Percentiles rank a stretch among this genome's conserved stretches.
phyloP scores from a whole-genome alignment of 2,888 invertebrate genomes.

The Scaptodrosophila latifasciaeformis region DNA sequence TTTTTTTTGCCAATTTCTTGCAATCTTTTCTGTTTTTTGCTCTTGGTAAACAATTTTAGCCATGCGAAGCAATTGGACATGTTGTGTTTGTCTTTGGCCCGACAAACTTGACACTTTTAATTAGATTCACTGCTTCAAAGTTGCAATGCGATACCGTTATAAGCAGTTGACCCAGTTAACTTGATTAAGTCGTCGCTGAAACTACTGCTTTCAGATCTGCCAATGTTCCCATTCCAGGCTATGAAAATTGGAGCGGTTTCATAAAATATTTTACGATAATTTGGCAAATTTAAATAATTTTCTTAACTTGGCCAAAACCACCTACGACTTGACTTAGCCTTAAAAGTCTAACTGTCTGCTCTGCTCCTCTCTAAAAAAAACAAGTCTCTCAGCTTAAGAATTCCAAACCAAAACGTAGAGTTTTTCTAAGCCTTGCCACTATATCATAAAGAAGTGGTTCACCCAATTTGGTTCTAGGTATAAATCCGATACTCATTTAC shows the following conservation, averaged over 20 bases:
- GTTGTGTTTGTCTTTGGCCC: conserved; percentile 5
- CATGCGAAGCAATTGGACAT: background rate
- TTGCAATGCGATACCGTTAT: too few relatives aligned
- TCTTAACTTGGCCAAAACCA: too few relatives aligned
- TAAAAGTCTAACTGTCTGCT: too few relatives aligned
- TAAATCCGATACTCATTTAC: too few relatives aligned
- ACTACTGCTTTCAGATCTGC: background rate
- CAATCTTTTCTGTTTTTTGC: background rate
- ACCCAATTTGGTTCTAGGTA: too few relatives aligned
- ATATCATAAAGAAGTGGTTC: too few relatives aligned
- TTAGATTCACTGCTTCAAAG: conserved; percentile 26
- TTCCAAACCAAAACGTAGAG: too few relatives aligned
- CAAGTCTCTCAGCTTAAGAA: too few relatives aligned
- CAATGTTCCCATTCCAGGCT: background rate
- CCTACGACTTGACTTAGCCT: too few relatives aligned
- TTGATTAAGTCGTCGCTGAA: background rate
- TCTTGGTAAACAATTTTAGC: conserved; percentile 11
- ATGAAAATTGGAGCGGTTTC: background rate
- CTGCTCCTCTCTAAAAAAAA: too few relatives aligned
- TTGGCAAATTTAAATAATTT: too few relatives aligned
- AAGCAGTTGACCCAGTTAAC: conserved; percentile 20
- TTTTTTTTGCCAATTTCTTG: conserved; percentile 16
- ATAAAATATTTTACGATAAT: background rate
- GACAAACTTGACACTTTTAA: conserved; percentile 17
- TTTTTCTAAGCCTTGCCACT: too few relatives aligned